Percentiles rank a stretch among this genome's conserved stretches.
These are phyloP conservation scores for Napeogenes sylphis DNA, from an alignment of 2,888 invertebrate species.

Conservation along the genomic window DNA sequence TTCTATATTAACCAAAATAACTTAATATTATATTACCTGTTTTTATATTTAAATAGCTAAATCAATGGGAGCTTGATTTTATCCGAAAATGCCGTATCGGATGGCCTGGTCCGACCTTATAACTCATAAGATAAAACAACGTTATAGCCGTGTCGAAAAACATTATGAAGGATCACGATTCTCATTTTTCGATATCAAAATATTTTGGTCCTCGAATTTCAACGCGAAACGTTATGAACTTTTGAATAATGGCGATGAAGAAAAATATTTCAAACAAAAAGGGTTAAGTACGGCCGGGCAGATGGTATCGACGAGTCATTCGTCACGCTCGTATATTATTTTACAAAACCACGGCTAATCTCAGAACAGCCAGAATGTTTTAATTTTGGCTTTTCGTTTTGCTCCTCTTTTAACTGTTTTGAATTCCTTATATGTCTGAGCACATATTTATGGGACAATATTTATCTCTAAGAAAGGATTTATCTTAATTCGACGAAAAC, in stretches of 20 bases:
- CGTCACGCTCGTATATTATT: constrained; percentile 77
- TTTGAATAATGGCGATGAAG: constrained; percentile 73
- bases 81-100: constrained; percentile 42
- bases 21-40: constrained; percentile 31
- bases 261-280: constrained; percentile 72
- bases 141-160: constrained; percentile 49
- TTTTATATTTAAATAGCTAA: constrained; percentile 45
- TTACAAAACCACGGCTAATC: constrained; percentile 75
- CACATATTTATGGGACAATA: constrained; percentile 55
- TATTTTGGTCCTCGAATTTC: constrained; percentile 58
- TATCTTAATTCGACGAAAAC: constrained; percentile 52
- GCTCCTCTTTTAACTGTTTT: constrained; percentile 46
- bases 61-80: constrained; percentile 44
- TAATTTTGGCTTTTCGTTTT: constrained; percentile 69
- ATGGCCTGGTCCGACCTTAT: constrained; percentile 45
- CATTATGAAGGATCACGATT: constrained; percentile 56
- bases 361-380: constrained; percentile 66
- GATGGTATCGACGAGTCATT: constrained; percentile 74
- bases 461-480: constrained; percentile 47
- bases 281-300: constrained; percentile 69
- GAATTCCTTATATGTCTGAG: constrained; percentile 60
- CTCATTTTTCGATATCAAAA: constrained; percentile 69
- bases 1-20: not conserved
- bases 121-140: constrained; percentile 61
- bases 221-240: constrained; percentile 69